phyloP scores from a whole-genome alignment of 2,797 vertebrate species.

The Rhinophrynus dorsalis region DNA sequence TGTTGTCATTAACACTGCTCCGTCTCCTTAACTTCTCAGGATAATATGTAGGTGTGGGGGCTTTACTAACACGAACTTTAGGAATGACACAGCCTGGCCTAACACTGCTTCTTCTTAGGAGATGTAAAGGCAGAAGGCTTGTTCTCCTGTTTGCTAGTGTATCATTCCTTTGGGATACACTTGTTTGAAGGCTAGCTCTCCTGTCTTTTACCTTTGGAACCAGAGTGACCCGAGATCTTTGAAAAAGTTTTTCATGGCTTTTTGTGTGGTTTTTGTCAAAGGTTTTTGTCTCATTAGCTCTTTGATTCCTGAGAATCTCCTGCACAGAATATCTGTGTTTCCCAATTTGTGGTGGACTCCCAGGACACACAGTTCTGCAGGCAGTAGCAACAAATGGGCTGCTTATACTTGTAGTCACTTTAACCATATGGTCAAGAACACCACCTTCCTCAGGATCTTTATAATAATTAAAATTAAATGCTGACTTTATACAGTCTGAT shows the following conservation, averaged over 20 bases:
- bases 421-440: conserved; percentile 90
- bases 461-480: conserved; percentile 72
- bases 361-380: conserved; percentile 85
- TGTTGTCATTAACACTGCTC: conserved; percentile 71
- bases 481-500: conserved; percentile 71
- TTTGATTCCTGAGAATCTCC: conserved; percentile 80
- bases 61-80: conserved; percentile 85
- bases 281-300: conserved; percentile 62
- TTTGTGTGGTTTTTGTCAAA: conserved; percentile 63
- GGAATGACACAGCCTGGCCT: conserved; percentile 84
- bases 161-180: conserved; percentile 48
- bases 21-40: conserved; percentile 74
- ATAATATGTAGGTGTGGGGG: conserved; percentile 77
- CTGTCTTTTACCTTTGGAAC: conserved; percentile 70
- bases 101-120: conserved; percentile 84
- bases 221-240: conserved; percentile 71
- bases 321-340: conserved; percentile 82
- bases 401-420: conserved; percentile 81
- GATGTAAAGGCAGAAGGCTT: conserved; percentile 82
- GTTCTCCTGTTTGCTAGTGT: conserved; percentile 68
- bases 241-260: conserved; percentile 69
- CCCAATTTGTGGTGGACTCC: conserved; percentile 82
- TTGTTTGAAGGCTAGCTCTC: conserved; percentile 72
- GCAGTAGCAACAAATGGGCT: conserved; percentile 82
- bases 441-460: conserved; percentile 81